Conservation (phyloP, 1,140 invertebrate species). For the Branchinecta lindahli region DNA sequence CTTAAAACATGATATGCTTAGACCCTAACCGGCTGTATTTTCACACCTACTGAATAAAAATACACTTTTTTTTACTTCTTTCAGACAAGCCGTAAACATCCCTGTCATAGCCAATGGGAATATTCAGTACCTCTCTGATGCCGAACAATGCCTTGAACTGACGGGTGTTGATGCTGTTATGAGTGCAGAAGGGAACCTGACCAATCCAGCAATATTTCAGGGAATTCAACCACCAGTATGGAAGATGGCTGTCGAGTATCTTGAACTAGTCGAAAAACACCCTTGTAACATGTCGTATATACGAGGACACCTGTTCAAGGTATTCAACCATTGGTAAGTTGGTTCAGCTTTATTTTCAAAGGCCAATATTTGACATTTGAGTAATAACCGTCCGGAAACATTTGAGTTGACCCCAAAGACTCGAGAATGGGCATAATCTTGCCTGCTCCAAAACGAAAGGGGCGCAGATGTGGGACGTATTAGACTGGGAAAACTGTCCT, state of each 20-base stretch:
- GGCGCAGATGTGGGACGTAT: no score
- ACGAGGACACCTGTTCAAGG: constrained; percentile 89
- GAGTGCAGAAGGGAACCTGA: constrained; percentile 84
- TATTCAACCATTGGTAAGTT: constrained; percentile 85
- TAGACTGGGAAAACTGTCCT: no score
- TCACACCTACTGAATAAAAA: no score
- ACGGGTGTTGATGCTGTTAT: constrained; percentile 80
- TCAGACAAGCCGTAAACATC: constrained; percentile 63
- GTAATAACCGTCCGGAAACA: no score
- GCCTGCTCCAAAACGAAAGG: no score
- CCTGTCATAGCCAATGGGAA: constrained; percentile 97
- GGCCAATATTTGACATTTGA: no score
- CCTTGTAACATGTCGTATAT: constrained; percentile 79
- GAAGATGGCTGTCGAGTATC: constrained; percentile 78
- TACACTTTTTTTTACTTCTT: constrained; percentile 29
- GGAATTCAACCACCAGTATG: constrained; percentile 54
- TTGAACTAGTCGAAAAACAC: constrained; percentile 62
- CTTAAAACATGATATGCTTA: no score
- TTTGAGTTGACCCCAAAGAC: no score
- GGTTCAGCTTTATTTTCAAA: no score
- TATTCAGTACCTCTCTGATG: constrained; percentile 79
- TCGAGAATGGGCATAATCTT: no score
- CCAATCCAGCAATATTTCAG: constrained; percentile 83
- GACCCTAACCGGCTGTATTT: no score
- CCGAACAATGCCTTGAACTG: constrained; percentile 61